Conservation (phyloP, 2,113 vertebrate species). For the Oreotrochilus melanogaster region DNA sequence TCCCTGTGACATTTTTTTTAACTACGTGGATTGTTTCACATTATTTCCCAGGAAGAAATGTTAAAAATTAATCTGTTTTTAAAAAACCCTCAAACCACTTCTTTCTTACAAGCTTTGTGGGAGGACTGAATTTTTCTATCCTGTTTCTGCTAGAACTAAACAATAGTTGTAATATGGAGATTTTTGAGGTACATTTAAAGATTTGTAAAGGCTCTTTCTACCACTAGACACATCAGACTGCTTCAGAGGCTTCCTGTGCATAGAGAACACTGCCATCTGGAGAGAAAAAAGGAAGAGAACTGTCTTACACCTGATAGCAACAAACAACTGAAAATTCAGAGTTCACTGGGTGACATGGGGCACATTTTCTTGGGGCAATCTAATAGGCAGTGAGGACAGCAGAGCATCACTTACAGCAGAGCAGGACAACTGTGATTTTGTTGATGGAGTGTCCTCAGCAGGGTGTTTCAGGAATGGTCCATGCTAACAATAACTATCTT, state of each 20-base stretch:
- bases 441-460: slow-evolving; percentile 75
- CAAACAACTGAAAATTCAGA: slow-evolving; percentile 16
- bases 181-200: not conserved
- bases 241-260: not conserved
- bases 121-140: not conserved
- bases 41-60: not conserved
- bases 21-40: not conserved
- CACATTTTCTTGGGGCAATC: slow-evolving; percentile 57
- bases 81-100: not conserved
- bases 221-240: not conserved
- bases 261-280: slow-evolving; percentile 28
- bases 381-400: slow-evolving; percentile 62
- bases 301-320: not conserved
- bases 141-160: not conserved
- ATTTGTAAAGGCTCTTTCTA: not conserved
- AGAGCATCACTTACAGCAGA: slow-evolving; percentile 66
- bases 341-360: slow-evolving; percentile 37
- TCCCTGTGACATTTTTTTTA: not conserved
- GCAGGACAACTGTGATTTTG: slow-evolving; percentile 65
- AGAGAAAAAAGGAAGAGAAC: slow-evolving; percentile 27
- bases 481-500: slow-evolving; percentile 73
- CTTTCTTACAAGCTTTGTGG: not conserved
- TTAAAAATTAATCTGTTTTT: not conserved
- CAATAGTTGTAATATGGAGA: not conserved
- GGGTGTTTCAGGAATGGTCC: slow-evolving; percentile 58